A percentile compares a stretch with the other conserved stretches of the same genome.
These are phyloP conservation scores for Apis florea DNA, from an alignment of 1,140 invertebrate species.

Conservation along the genomic window DNA sequence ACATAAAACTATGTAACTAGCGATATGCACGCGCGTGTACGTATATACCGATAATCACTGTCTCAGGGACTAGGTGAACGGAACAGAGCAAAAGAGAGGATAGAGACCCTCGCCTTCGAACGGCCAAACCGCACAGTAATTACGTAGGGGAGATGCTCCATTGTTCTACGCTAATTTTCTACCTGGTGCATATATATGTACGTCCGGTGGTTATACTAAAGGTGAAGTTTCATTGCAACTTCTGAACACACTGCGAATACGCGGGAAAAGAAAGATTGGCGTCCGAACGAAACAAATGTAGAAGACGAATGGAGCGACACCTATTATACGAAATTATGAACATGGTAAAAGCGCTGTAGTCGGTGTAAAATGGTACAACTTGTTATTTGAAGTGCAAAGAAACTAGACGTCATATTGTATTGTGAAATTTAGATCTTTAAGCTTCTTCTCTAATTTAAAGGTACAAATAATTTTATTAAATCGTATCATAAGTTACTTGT, in stretches of 20 bases:
- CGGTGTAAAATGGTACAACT: background rate
- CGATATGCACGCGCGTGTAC: background rate
- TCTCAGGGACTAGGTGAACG: constrained; percentile 35
- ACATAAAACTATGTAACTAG: constrained; percentile 17
- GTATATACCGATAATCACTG: constrained; percentile 8
- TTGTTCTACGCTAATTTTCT: constrained; percentile 64
- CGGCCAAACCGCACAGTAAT: constrained; percentile 59
- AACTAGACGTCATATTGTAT: background rate
- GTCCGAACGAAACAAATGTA: background rate
- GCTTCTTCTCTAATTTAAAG: too few relatives aligned
- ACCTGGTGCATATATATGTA: constrained; percentile 50
- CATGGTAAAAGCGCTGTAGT: too few relatives aligned
- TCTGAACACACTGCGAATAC: background rate
- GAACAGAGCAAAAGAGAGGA: constrained; percentile 25
- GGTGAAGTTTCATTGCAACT: constrained; percentile 18
- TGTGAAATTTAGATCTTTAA: background rate
- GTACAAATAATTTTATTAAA: constrained; percentile 36
- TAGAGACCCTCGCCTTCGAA: constrained; percentile 57
- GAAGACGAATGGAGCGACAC: constrained; percentile 1
- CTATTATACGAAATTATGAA: background rate
- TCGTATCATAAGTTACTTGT: constrained; percentile 28
- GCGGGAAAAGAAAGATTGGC: background rate
- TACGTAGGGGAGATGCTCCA: constrained; percentile 63
- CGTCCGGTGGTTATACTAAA: constrained; percentile 18
- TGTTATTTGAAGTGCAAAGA: background rate